Evolutionary conservation across 1,140 invertebrate species (phyloP).

Genomic region (Drosophila tani): DNA sequence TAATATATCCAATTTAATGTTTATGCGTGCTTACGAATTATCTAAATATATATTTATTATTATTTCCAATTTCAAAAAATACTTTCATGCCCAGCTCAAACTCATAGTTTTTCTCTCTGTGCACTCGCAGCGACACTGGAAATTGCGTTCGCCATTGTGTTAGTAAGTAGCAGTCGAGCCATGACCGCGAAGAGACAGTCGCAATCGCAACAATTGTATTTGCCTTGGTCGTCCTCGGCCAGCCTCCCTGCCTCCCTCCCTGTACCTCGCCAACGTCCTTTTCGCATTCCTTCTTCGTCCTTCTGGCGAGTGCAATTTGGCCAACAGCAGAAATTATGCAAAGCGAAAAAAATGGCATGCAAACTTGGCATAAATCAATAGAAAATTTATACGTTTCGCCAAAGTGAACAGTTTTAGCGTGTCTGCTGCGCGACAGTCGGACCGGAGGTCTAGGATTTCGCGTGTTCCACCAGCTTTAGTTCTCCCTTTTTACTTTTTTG

Average conservation of each 20-base stretch:
- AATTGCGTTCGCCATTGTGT: slow-evolving; percentile 58
- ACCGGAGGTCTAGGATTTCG: slow-evolving; percentile 63
- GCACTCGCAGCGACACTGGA: slow-evolving; percentile 24
- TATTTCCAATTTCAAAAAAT: no score
- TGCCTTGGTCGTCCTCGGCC: slow-evolving; percentile 43
- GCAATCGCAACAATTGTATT: slow-evolving; percentile 74
- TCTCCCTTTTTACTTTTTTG: slow-evolving; percentile 22
- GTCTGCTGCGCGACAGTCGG: slow-evolving; percentile 51
- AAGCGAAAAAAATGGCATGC: slow-evolving; percentile 82
- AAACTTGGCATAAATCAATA: slow-evolving; percentile 84
- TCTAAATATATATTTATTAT: no score
- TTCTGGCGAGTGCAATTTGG: slow-evolving; percentile 66
- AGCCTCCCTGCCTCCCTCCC: slow-evolving; percentile 7
- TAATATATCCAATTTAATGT: no score
- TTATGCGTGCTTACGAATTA: no score
- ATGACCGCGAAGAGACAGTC: slow-evolving; percentile 71
- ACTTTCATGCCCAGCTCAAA: no score
- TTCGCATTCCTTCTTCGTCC: not conserved
- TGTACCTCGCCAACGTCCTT: not conserved
- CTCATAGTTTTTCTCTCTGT: not conserved
- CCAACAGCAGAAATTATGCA: slow-evolving; percentile 80
- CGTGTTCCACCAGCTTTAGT: slow-evolving; percentile 52
- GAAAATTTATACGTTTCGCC: slow-evolving; percentile 82
- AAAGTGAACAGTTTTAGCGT: slow-evolving; percentile 73
- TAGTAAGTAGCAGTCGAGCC: slow-evolving; percentile 58